Conservation (phyloP, 2,113 vertebrate species). For the Seriola rivoliana region DNA sequence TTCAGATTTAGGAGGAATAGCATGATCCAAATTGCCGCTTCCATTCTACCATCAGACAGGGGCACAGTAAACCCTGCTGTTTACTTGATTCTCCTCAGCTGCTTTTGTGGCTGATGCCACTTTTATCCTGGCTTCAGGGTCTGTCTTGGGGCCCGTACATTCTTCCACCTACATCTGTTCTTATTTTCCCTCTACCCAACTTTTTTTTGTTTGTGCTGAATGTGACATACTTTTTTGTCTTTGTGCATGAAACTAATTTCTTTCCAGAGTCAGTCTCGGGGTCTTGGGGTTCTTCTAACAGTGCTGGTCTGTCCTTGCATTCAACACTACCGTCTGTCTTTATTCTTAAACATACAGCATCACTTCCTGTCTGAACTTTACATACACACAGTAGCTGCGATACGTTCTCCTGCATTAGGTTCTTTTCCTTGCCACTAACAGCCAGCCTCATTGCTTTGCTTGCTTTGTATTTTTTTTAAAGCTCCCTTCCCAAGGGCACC, state of each 20-base stretch:
- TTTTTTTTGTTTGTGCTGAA: constrained; percentile 5
- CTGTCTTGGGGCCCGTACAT: constrained; percentile 7
- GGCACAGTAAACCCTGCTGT: constrained; percentile 4
- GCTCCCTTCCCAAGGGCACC: neutral
- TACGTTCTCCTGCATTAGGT: constrained; percentile 3
- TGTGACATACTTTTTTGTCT: constrained; percentile 34
- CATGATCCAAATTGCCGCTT: constrained; percentile 10
- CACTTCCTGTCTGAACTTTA: neutral
- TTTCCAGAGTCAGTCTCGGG: neutral
- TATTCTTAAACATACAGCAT: neutral
- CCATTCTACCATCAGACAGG: constrained; percentile 3
- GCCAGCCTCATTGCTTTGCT: neutral
- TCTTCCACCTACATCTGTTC: constrained; percentile 58
- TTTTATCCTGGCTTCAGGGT: constrained; percentile 47
- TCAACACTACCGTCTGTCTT: neutral
- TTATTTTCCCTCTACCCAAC: constrained; percentile 30
- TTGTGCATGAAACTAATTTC: constrained; percentile 32
- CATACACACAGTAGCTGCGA: neutral
- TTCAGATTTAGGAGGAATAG: constrained; percentile 28
- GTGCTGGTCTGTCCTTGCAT: neutral
- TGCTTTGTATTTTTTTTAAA: constrained; percentile 2
- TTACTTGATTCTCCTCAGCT: constrained; percentile 33
- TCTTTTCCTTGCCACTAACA: neutral
- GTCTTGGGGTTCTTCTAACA: neutral
- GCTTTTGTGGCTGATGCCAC: constrained; percentile 45